Conservation (phyloP, 2,888 invertebrate genomes). For the Diarsia dahlii region DNA sequence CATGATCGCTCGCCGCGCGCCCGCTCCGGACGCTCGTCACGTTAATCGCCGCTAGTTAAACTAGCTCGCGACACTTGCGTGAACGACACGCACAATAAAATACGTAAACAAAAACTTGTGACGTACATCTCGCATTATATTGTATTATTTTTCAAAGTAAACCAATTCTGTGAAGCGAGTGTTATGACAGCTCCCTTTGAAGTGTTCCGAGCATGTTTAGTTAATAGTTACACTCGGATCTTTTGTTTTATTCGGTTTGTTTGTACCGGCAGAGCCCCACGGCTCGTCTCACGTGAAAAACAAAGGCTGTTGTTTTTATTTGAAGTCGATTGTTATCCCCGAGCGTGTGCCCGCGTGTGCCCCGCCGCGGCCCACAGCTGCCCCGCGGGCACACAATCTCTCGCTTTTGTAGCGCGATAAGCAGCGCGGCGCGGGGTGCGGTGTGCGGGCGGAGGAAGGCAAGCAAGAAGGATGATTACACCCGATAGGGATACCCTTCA, state of each 20-base stretch:
- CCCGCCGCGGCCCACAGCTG: conserved; percentile 14
- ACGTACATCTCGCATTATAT: background rate
- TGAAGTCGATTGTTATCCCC: conserved; percentile 73
- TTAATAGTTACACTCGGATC: conserved; percentile 41
- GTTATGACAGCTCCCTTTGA: conserved; percentile 41
- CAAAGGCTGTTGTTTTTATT: conserved; percentile 75
- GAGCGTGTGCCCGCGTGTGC: conserved; percentile 45
- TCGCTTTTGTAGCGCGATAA: conserved; percentile 71
- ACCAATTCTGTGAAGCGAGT: background rate
- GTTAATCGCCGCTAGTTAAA: conserved; percentile 27
- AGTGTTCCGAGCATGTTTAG: conserved; percentile 47
- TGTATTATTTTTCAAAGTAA: conserved; percentile 19
- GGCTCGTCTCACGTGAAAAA: conserved; percentile 62
- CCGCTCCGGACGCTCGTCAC: conserved; percentile 12
- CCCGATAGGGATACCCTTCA: conserved; percentile 70
- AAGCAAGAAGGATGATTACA: conserved; percentile 62
- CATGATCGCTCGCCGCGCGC: background rate
- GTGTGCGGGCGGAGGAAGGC: conserved; percentile 4
- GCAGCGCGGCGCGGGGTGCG: conserved; percentile 51
- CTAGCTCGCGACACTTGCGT: background rate
- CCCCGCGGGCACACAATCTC: conserved; percentile 53
- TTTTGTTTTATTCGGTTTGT: conserved; percentile 48
- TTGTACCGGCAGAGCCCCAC: background rate
- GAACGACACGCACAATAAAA: background rate
- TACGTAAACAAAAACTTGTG: background rate